Conservation (phyloP, 2,888 invertebrate genomes). For the Chrysina gloriosa region DNA sequence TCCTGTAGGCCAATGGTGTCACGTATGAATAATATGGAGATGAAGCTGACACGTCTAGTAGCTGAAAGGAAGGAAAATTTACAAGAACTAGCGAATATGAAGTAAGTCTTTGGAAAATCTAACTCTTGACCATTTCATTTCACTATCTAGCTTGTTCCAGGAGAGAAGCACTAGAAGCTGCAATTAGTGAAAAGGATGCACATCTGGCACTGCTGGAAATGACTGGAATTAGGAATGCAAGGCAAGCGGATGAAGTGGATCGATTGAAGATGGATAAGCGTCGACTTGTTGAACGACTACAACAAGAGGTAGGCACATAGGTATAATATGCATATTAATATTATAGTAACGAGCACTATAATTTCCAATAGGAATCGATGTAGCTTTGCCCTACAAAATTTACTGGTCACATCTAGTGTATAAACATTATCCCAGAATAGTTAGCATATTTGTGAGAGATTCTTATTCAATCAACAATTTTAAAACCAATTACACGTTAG, state of each 20-base stretch:
- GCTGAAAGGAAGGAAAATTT: slow-evolving; percentile 76
- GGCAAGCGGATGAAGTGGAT: slow-evolving; percentile 75
- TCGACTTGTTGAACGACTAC: slow-evolving; percentile 77
- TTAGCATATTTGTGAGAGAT: no score
- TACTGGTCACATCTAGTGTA: no score
- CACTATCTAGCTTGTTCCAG: slow-evolving; percentile 64
- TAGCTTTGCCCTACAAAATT: no score
- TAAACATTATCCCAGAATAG: no score
- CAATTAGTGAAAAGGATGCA: slow-evolving; percentile 89
- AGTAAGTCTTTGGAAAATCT: slow-evolving; percentile 69
- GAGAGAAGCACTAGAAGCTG: slow-evolving; percentile 85
- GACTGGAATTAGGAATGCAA: slow-evolving; percentile 74
- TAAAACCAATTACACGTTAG: no score
- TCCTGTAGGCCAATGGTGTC: slow-evolving; percentile 75
- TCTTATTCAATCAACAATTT: no score
- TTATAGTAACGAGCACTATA: no score
- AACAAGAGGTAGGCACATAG: slow-evolving; percentile 75
- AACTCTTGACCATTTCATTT: background rate
- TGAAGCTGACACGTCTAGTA: slow-evolving; percentile 70
- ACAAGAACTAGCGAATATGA: slow-evolving; percentile 81
- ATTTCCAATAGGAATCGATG: no score
- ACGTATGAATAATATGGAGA: slow-evolving; percentile 74
- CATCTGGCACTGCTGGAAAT: slow-evolving; percentile 86
- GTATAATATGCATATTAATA: no score
- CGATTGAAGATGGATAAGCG: slow-evolving; percentile 77